Percentiles rank a stretch among this genome's conserved stretches.
Evolutionary conservation across 2,113 vertebrate species (phyloP).

Genomic region (Turnix velox): DNA sequence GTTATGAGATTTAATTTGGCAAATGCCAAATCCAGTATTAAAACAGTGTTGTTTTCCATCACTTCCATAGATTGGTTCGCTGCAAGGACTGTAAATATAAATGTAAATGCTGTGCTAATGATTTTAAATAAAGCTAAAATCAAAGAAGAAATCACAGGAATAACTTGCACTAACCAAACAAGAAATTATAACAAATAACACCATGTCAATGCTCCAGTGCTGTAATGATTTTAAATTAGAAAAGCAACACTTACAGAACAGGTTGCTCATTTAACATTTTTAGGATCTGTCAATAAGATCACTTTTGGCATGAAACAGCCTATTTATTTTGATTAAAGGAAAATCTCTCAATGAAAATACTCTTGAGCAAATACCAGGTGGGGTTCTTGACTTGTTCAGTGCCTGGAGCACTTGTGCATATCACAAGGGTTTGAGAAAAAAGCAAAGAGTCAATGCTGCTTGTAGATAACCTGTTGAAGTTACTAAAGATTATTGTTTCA

Average conservation of each 20-base stretch:
- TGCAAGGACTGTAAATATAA: conserved; percentile 23
- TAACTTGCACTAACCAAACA: conserved; percentile 62
- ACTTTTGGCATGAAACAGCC: conserved; percentile 51
- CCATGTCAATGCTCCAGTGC: conserved; percentile 39
- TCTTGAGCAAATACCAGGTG: neutral
- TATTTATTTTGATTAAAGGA: conserved; percentile 73
- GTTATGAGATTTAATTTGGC: neutral
- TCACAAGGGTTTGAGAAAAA: neutral
- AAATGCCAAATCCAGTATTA: conserved; percentile 11
- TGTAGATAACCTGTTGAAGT: neutral
- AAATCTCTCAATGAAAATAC: conserved; percentile 48
- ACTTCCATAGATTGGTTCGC: neutral
- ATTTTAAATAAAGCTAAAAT: conserved; percentile 70
- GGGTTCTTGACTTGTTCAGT: conserved; percentile 25
- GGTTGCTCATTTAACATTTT: conserved; percentile 74
- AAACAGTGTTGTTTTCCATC: neutral
- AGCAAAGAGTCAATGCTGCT: neutral
- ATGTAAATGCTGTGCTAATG: conserved; percentile 49
- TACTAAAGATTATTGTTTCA: neutral
- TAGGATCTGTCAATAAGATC: conserved; percentile 69
- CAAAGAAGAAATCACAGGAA: conserved; percentile 56
- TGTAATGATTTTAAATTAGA: conserved; percentile 77
- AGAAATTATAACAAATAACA: conserved; percentile 76
- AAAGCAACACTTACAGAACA: conserved; percentile 57
- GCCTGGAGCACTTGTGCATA: neutral